A percentile compares a stretch with the other conserved stretches of the same genome.
Evolutionary conservation across 2,888 invertebrate genomes (phyloP).

Genomic region (Rotaria macrura): DNA sequence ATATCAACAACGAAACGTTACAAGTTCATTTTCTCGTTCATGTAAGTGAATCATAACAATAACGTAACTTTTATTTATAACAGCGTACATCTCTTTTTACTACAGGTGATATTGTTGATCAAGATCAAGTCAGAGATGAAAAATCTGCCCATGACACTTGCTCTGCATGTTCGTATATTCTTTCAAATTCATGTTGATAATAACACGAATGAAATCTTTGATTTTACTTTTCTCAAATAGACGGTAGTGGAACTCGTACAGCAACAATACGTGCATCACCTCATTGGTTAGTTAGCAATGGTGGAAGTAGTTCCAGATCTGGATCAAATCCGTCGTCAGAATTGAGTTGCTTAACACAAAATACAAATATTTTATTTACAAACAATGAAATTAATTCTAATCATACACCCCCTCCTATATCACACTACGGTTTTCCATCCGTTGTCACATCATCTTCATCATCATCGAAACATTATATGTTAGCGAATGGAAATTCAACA

Average conservation of each 20-base stretch:
- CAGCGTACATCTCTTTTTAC: background rate
- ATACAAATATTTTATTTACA: background rate
- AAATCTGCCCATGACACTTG: background rate
- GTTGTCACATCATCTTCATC: background rate
- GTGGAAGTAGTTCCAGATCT: background rate
- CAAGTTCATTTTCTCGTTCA: background rate
- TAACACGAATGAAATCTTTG: too few relatives aligned
- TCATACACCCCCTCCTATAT: background rate
- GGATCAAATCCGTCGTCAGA: conserved; percentile 3
- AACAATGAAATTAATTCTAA: background rate
- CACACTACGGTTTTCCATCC: conserved; percentile 16
- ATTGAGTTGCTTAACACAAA: conserved; percentile 18
- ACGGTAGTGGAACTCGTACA: background rate
- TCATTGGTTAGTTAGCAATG: conserved; percentile 6
- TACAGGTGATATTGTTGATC: conserved; percentile 1
- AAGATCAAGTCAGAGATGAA: background rate
- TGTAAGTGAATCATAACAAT: background rate
- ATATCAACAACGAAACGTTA: background rate
- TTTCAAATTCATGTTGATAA: too few relatives aligned
- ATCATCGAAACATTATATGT: background rate
- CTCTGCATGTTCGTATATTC: background rate
- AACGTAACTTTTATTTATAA: background rate
- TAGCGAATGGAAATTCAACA: background rate
- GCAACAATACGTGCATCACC: background rate
- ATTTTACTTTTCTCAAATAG: background rate